Evolutionary conservation across 1,140 invertebrate species (phyloP).

Genomic region (Drosophila bifasciata): DNA sequence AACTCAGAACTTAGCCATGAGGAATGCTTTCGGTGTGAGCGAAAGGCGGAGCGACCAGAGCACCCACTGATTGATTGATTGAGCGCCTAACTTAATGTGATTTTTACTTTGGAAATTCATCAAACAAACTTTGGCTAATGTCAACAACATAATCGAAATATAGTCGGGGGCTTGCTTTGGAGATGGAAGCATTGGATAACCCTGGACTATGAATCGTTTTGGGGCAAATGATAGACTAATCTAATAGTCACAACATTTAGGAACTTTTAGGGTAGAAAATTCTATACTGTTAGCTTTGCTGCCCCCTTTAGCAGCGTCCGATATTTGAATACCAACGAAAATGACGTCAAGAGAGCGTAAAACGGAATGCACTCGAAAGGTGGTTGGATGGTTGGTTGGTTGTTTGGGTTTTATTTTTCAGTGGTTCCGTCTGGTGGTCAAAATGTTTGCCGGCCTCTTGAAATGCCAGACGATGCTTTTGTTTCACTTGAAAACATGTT

Average conservation of each 20-base stretch:
- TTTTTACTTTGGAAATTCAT: constrained; percentile 33
- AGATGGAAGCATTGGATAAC: too few relatives aligned
- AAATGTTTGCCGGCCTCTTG: constrained; percentile 35
- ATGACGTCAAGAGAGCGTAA: constrained; percentile 30
- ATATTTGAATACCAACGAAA: constrained; percentile 6
- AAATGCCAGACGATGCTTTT: constrained; percentile 60
- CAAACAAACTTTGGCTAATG: constrained; percentile 35
- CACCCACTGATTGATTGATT: constrained; percentile 61
- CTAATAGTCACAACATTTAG: too few relatives aligned
- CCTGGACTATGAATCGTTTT: too few relatives aligned
- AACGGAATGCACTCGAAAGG: constrained; percentile 40
- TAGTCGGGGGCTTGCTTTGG: background rate
- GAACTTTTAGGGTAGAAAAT: too few relatives aligned
- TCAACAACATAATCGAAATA: constrained; percentile 21
- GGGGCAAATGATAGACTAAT: too few relatives aligned
- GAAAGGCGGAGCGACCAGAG: constrained; percentile 4
- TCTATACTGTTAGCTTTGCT: background rate
- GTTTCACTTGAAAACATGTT: constrained; percentile 45
- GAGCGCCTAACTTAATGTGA: constrained; percentile 52
- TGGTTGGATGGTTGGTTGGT: constrained; percentile 28
- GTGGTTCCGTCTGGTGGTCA: constrained; percentile 15
- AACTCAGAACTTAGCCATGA: constrained; percentile 33
- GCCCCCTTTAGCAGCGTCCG: background rate
- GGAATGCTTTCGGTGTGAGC: constrained; percentile 48
- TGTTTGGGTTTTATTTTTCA: constrained; percentile 31